phyloP scores from a whole-genome alignment of 2,888 invertebrate genomes.

The Unio pictorum region DNA sequence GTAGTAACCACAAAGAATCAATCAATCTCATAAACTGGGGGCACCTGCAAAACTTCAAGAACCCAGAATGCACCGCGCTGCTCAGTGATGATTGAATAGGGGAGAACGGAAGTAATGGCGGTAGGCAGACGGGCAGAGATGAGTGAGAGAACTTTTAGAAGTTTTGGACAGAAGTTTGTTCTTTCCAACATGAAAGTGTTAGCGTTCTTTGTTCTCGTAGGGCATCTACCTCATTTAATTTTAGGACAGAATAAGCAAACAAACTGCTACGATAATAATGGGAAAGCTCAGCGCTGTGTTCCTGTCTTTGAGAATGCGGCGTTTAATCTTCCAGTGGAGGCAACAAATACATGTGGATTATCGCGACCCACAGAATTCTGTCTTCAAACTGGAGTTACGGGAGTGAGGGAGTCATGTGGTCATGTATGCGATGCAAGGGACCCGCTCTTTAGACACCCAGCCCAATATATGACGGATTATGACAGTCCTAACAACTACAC shows the following conservation, averaged over 20 bases:
- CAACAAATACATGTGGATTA: conserved; percentile 96
- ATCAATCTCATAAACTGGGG: not conserved
- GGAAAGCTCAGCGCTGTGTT: conserved; percentile 84
- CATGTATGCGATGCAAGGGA: conserved; percentile 77
- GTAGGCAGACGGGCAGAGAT: conserved; percentile 13
- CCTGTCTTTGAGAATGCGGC: conserved; percentile 98
- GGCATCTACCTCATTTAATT: conserved; percentile 40
- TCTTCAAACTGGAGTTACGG: conserved; percentile 86
- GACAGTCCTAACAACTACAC: conserved; percentile 79
- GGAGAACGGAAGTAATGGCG: conserved; percentile 36
- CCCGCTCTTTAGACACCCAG: conserved; percentile 78
- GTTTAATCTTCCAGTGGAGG: conserved; percentile 88
- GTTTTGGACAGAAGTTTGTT: conserved; percentile 15
- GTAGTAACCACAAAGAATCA: not conserved
- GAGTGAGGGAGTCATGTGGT: conserved; percentile 78
- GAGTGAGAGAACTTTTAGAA: conserved; percentile 24
- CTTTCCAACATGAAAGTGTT: conserved; percentile 29
- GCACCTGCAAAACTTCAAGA: conserved; percentile 4
- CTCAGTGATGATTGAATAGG: conserved; percentile 31
- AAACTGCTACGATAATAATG: conserved; percentile 68
- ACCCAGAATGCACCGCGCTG: conserved; percentile 41
- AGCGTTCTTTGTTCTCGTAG: conserved; percentile 20
- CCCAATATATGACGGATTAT: conserved; percentile 89
- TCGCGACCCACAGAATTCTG: conserved; percentile 81
- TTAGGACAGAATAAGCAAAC: conserved; percentile 21